These are phyloP conservation scores for Kryptolebias ocellatus DNA, from an alignment of 2,797 vertebrate species.

Conservation along the genomic window DNA sequence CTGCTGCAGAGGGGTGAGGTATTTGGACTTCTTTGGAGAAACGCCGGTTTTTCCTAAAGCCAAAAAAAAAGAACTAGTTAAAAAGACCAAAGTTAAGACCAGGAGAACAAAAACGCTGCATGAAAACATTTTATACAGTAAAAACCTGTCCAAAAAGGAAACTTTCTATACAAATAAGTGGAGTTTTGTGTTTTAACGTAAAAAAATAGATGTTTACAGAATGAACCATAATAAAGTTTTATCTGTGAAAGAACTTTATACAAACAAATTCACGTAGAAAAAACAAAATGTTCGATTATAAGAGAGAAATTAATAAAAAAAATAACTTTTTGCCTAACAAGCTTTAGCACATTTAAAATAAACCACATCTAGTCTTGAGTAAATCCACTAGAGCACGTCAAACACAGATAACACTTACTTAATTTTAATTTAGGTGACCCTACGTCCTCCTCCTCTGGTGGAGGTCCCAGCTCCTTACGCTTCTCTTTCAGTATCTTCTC, in stretches of 20 bases:
- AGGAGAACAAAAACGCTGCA: background rate
- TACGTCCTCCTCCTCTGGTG: constrained; percentile 92
- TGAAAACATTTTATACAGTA: background rate
- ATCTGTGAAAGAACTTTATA: no score
- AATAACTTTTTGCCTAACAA: no score
- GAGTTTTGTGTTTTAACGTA: no score
- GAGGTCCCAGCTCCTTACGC: constrained; percentile 92
- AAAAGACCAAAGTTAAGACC: background rate
- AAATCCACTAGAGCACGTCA: background rate
- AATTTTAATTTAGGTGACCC: constrained; percentile 96
- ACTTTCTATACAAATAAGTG: no score
- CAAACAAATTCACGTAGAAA: no score
- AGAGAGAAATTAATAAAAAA: background rate
- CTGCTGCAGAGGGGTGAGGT: constrained; percentile 97
- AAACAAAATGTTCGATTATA: background rate
- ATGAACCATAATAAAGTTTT: no score
- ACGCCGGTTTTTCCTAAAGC: constrained; percentile 88
- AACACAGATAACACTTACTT: constrained; percentile 80
- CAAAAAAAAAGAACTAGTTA: background rate
- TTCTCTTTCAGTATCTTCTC: constrained; percentile 97
- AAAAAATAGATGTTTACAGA: no score
- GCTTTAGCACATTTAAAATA: background rate
- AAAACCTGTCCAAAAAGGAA: no score
- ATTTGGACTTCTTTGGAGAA: constrained; percentile 97
- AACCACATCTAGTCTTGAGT: background rate